phyloP scores from a whole-genome alignment of 2,888 invertebrate species.

The Dicyrtoma fusca region DNA sequence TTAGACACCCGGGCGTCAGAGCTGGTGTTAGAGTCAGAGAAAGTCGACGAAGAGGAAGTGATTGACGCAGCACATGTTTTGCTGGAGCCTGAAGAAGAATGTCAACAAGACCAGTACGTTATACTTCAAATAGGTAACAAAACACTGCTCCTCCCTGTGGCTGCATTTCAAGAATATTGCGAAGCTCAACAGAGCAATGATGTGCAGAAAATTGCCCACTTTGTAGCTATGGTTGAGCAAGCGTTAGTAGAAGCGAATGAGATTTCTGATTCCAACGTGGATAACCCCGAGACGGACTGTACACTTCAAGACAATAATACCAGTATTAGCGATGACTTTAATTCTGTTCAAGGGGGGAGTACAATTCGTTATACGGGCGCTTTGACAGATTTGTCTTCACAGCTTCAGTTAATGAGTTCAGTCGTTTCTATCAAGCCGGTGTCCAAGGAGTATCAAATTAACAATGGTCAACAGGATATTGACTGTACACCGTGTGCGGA shows the following conservation, averaged over 20 bases:
- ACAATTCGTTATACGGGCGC: too few species aligned
- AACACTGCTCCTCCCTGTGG: constrained; percentile 14
- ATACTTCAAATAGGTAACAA: constrained; percentile 13
- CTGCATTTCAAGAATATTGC: constrained; percentile 17
- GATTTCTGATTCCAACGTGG: not conserved
- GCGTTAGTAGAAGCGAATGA: not conserved
- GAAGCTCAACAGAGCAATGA: constrained; percentile 23
- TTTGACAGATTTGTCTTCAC: too few species aligned
- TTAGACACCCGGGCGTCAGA: not conserved
- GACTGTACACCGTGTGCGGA: too few species aligned
- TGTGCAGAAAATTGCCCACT: not conserved
- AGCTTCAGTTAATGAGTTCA: too few species aligned
- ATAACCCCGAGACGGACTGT: not conserved
- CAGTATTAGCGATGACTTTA: too few species aligned
- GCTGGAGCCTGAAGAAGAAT: not conserved
- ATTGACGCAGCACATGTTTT: not conserved
- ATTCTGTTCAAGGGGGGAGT: too few species aligned
- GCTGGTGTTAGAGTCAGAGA: too few species aligned
- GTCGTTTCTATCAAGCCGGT: too few species aligned
- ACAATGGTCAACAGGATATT: too few species aligned
- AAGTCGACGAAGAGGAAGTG: not conserved
- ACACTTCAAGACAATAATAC: too few species aligned
- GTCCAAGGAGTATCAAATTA: too few species aligned
- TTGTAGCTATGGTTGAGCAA: constrained; percentile 6
- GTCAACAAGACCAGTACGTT: constrained; percentile 10